Percentiles rank a stretch among this genome's conserved stretches.
phyloP scores from a whole-genome alignment of 2,888 invertebrate genomes.

The Amphipoea oculea region DNA sequence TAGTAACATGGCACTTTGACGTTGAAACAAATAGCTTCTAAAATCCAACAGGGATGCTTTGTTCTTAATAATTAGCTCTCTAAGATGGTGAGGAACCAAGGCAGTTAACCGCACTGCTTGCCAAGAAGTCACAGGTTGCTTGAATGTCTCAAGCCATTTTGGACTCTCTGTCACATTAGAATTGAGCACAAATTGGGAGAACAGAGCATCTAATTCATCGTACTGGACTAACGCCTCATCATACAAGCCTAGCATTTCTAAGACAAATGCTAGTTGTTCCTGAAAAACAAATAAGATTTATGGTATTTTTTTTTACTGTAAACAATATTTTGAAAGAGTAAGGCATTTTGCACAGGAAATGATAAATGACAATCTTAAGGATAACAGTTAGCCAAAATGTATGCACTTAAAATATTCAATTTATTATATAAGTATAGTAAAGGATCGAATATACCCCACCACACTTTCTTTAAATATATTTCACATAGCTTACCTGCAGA shows the following conservation, averaged over 20 bases:
- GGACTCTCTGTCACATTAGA: conserved; percentile 97
- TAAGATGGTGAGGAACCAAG: conserved; percentile 90
- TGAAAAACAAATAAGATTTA: conserved; percentile 77
- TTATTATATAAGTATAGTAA: neutral
- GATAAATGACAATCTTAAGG: neutral
- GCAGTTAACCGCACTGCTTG: conserved; percentile 94
- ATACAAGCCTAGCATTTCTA: conserved; percentile 97
- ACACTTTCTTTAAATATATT: no score
- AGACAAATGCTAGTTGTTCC: conserved; percentile 98
- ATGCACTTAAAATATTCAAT: neutral
- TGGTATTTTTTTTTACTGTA: neutral
- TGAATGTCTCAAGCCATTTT: conserved; percentile 95
- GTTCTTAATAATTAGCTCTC: conserved; percentile 86
- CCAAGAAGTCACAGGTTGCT: conserved; percentile 95
- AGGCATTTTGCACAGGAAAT: neutral
- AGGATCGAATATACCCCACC: no score
- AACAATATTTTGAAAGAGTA: neutral
- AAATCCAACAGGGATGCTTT: conserved; percentile 96
- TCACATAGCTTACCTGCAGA: conserved; percentile 92
- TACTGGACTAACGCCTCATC: conserved; percentile 99
- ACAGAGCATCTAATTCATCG: conserved; percentile 98
- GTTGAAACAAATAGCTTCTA: conserved; percentile 97
- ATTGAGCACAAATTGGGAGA: conserved; percentile 98
- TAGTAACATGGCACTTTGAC: conserved; percentile 96
- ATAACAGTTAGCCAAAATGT: neutral